These are phyloP conservation scores for Muschampia plurimacula DNA, from an alignment of 2,888 invertebrate genomes.

Conservation along the genomic window DNA sequence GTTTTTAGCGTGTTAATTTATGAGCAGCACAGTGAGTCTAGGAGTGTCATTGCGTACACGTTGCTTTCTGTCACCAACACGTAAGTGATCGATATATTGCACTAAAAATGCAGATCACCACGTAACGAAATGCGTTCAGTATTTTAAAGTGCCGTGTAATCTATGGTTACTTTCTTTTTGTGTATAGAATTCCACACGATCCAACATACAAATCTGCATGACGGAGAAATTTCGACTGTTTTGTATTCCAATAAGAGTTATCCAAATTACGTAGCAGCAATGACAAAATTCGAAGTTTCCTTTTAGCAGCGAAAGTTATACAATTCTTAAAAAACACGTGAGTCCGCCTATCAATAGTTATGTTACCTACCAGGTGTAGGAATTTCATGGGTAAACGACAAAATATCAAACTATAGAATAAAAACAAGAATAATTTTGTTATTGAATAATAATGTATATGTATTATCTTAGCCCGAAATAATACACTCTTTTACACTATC, in stretches of 20 bases:
- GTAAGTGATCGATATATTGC: slow-evolving; percentile 26
- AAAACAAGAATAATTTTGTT: no score
- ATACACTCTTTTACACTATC: no score
- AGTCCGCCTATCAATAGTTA: no score
- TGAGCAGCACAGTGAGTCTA: background rate
- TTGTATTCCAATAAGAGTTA: slow-evolving; percentile 71
- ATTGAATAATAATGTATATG: no score
- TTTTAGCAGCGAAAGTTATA: slow-evolving; percentile 61
- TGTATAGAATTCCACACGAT: slow-evolving; percentile 60
- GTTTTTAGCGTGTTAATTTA: background rate
- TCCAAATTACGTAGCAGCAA: slow-evolving; percentile 61
- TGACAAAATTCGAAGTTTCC: slow-evolving; percentile 61
- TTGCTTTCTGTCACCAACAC: slow-evolving; percentile 7
- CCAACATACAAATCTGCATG: slow-evolving; percentile 63
- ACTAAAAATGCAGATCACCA: slow-evolving; percentile 32
- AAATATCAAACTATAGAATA: no score
- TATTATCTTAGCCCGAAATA: no score
- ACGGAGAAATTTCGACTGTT: slow-evolving; percentile 76
- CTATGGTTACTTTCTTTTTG: slow-evolving; percentile 69
- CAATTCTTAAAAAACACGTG: slow-evolving; percentile 13
- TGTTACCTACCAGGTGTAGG: no score
- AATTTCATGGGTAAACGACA: no score
- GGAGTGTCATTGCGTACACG: background rate
- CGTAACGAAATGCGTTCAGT: slow-evolving; percentile 33
- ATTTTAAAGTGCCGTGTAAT: slow-evolving; percentile 46